Evolutionary conservation across 2,888 invertebrate genomes (phyloP).

Genomic region (Poecilobothrus nobilitatus): DNA sequence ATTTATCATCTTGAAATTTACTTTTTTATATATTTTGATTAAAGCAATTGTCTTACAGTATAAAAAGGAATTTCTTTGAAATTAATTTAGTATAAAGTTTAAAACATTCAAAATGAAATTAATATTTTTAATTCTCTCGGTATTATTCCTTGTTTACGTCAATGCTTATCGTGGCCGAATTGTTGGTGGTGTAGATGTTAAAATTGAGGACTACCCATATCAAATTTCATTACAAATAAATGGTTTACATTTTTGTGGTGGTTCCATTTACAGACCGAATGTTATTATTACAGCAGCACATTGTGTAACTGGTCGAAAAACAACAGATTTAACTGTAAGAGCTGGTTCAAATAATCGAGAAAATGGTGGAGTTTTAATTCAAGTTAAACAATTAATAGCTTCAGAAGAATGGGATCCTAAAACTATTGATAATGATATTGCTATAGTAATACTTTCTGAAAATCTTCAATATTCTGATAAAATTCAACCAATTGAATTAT

Average conservation of each 20-base stretch:
- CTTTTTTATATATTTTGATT: no score
- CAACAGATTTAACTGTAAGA: background rate
- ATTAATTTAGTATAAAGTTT: background rate
- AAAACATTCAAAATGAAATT: background rate
- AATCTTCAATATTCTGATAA: background rate
- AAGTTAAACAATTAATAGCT: background rate
- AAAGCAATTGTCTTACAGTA: no score
- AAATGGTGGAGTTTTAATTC: background rate
- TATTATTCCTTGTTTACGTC: background rate
- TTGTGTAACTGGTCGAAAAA: background rate
- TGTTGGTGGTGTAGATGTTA: slow-evolving; percentile 4
- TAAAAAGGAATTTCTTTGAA: background rate
- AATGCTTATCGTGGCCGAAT: background rate
- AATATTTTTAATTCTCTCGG: background rate
- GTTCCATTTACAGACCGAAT: background rate
- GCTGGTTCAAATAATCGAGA: background rate
- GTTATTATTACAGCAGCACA: slow-evolving; percentile 7
- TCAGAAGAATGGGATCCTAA: background rate
- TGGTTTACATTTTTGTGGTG: background rate
- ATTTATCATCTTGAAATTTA: no score
- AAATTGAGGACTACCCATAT: slow-evolving; percentile 8
- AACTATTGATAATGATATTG: slow-evolving; percentile 7
- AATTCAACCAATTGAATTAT: slow-evolving; percentile 8
- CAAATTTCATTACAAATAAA: background rate
- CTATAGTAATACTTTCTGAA: background rate